Evolutionary conservation across 2,797 vertebrate species (phyloP).

Genomic region (Neomorphus geoffroyi): DNA sequence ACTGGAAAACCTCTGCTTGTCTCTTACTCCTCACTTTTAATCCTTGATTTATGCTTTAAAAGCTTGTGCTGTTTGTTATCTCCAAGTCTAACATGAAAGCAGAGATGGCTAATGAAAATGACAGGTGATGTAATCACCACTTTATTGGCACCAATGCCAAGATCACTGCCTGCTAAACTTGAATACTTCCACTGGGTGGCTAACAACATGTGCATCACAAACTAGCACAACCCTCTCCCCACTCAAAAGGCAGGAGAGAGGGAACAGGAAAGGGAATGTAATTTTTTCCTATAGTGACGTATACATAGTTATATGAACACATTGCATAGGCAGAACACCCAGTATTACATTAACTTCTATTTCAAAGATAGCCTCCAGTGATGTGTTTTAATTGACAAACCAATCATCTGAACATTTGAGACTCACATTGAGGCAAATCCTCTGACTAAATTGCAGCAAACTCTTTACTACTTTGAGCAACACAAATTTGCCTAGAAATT

Average conservation of each 20-base stretch:
- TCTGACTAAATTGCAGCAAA: not conserved
- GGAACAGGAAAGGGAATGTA: not conserved
- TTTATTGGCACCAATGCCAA: constrained; percentile 41
- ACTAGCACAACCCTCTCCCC: not conserved
- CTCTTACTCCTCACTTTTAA: constrained; percentile 21
- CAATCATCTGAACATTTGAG: not conserved
- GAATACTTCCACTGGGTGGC: constrained; percentile 70
- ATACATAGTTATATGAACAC: not conserved
- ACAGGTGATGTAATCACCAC: constrained; percentile 49
- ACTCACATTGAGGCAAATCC: not conserved
- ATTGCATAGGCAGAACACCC: not conserved
- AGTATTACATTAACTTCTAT: not conserved
- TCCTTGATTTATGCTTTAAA: not conserved
- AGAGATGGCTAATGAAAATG: constrained; percentile 53
- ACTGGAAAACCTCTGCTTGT: not conserved
- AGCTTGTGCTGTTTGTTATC: not conserved
- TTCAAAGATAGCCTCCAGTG: not conserved
- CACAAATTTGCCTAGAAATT: not conserved
- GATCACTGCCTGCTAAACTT: constrained; percentile 54
- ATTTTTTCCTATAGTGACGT: not conserved
- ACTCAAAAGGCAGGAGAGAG: not conserved
- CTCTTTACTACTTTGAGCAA: not conserved
- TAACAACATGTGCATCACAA: constrained; percentile 19
- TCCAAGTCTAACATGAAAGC: not conserved
- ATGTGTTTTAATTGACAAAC: not conserved